Evolutionary conservation across 1,140 invertebrate species (phyloP).

Genomic region (Hyles vespertilio): DNA sequence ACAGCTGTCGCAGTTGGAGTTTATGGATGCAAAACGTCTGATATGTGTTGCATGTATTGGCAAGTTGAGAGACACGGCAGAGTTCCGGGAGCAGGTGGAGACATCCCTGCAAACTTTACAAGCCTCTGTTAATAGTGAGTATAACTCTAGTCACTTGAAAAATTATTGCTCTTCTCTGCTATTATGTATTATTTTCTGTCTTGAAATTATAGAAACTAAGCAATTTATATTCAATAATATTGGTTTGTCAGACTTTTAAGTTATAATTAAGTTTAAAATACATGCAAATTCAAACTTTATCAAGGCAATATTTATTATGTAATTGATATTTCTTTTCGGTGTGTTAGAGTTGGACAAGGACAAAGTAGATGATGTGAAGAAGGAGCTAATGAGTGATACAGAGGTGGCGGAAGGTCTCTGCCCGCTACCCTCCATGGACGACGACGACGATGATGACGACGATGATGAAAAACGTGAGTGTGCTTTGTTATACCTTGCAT

Average conservation of each 20-base stretch:
- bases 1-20: conserved; percentile 34
- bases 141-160: conserved; percentile 23
- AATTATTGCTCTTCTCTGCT: too few species aligned
- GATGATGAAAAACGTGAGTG: conserved; percentile 21
- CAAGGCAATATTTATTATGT: not conserved
- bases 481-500: not conserved
- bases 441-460: conserved; percentile 10
- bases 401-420: not conserved
- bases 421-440: not conserved
- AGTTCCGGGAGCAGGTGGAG: conserved; percentile 41
- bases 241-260: too few species aligned
- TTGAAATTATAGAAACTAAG: too few species aligned
- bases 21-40: conserved; percentile 50
- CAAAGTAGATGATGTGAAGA: not conserved
- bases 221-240: too few species aligned
- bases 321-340: not conserved
- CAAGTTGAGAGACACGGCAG: conserved; percentile 27
- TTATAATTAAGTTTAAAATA: too few species aligned
- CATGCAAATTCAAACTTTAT: not conserved
- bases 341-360: not conserved
- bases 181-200: too few species aligned
- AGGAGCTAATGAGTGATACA: not conserved
- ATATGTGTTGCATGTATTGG: conserved; percentile 44
- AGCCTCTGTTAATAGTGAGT: conserved; percentile 24
- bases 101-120: conserved; percentile 33